Conservation (phyloP, 2,113 vertebrate species). For the Tenebrosternarchus preto region DNA sequence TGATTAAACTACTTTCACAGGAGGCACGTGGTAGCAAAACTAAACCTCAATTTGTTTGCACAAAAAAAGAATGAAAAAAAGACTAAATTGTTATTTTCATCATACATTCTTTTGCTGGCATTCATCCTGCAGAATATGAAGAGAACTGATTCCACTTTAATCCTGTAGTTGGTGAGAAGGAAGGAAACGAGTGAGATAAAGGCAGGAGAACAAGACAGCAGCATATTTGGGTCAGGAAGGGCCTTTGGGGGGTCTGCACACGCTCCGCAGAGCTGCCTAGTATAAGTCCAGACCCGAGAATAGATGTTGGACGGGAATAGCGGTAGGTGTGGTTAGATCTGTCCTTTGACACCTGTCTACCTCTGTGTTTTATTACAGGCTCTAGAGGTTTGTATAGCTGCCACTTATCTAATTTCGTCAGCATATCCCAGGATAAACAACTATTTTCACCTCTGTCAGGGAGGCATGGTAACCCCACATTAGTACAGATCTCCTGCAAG, state of each 20-base stretch:
- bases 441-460: slow-evolving; percentile 38
- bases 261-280: slow-evolving; percentile 15
- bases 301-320: slow-evolving; percentile 32
- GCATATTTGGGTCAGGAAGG: slow-evolving; percentile 22
- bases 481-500: slow-evolving; percentile 26
- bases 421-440: slow-evolving; percentile 35
- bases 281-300: slow-evolving; percentile 26
- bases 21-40: background rate
- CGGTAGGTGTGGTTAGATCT: slow-evolving; percentile 46
- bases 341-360: slow-evolving; percentile 48
- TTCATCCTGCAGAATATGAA: slow-evolving; percentile 8
- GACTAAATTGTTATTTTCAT: background rate
- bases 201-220: slow-evolving; percentile 1
- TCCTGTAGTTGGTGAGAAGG: background rate
- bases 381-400: slow-evolving; percentile 17
- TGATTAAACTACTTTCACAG: background rate
- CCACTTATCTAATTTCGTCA: slow-evolving; percentile 45
- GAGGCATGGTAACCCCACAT: slow-evolving; percentile 24
- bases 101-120: background rate
- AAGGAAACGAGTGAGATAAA: slow-evolving; percentile 12
- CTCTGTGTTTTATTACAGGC: slow-evolving; percentile 44
- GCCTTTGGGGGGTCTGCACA: slow-evolving; percentile 27
- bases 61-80: background rate
- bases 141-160: background rate
- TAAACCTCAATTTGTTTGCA: background rate